Evolutionary conservation across 2,113 vertebrate species (phyloP).

Genomic region (Indicator maculatus): DNA sequence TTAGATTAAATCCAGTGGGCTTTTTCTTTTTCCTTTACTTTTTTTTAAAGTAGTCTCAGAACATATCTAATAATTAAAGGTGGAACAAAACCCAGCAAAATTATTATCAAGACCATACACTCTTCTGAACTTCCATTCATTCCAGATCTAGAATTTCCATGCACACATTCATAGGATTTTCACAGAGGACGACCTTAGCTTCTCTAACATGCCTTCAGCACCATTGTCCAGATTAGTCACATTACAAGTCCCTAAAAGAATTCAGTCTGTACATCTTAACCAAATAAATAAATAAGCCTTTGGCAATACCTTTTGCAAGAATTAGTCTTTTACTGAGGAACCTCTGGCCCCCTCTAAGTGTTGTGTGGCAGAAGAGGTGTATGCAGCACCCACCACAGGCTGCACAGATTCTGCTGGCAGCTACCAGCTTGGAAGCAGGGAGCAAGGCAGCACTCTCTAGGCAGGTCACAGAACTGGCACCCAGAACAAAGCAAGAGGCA

Average conservation of each 20-base stretch:
- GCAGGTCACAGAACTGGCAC: neutral
- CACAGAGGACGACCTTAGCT: neutral
- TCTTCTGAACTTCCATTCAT: neutral
- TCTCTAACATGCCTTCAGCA: neutral
- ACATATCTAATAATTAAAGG: neutral
- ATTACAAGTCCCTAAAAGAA: neutral
- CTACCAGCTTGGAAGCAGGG: neutral
- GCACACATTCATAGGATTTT: neutral
- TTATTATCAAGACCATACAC: neutral
- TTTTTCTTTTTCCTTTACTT: neutral
- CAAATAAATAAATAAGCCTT: neutral
- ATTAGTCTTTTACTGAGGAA: neutral
- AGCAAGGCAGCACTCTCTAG: neutral
- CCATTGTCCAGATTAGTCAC: neutral
- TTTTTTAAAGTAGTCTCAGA: neutral
- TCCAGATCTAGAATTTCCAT: neutral
- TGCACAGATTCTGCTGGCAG: neutral
- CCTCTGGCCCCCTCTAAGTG: accelerated
- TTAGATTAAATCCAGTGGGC: neutral
- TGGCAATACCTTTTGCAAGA: neutral
- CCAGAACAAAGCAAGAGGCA: neutral
- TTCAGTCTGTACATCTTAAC: neutral
- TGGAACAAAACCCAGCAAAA: slow-evolving; percentile 3
- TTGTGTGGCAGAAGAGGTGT: neutral
- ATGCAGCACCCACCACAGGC: neutral